Percentiles rank a stretch among this genome's conserved stretches.
Conservation (phyloP, 2,113 vertebrate genomes). For the Gnathonemus longibarbis region DNA sequence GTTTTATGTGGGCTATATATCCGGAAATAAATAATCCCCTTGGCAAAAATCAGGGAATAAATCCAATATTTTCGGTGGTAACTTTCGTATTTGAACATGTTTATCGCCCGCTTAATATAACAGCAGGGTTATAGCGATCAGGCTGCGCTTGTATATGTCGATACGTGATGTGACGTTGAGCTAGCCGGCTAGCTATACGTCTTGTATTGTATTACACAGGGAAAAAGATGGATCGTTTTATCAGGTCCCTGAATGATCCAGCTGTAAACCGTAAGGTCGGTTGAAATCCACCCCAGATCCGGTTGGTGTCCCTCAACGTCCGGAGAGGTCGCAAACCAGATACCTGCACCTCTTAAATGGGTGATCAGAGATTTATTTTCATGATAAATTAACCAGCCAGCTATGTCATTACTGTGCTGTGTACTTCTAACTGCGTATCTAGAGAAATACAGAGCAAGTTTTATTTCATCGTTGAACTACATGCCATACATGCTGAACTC, state of each 20-base stretch:
- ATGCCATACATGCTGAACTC: background rate
- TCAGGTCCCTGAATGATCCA: background rate
- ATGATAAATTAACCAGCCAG: background rate
- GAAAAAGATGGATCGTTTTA: background rate
- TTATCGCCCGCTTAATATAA: background rate
- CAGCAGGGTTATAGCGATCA: background rate
- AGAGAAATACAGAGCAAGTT: background rate
- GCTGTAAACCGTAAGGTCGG: background rate
- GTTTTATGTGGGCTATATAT: background rate
- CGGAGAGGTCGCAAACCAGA: background rate
- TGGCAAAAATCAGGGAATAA: background rate
- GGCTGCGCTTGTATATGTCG: background rate
- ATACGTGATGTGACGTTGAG: background rate
- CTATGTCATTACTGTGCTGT: background rate
- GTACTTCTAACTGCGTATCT: background rate
- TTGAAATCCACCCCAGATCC: background rate
- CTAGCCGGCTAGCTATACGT: background rate
- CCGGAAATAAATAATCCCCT: background rate
- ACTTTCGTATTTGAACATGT: background rate
- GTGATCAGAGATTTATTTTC: background rate
- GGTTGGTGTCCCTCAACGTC: background rate
- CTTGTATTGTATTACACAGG: background rate
- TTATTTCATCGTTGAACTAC: background rate
- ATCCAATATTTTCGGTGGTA: background rate
- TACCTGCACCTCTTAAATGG: background rate